Conservation (phyloP, 1,140 invertebrate species). For the Drosophila littoralis region DNA sequence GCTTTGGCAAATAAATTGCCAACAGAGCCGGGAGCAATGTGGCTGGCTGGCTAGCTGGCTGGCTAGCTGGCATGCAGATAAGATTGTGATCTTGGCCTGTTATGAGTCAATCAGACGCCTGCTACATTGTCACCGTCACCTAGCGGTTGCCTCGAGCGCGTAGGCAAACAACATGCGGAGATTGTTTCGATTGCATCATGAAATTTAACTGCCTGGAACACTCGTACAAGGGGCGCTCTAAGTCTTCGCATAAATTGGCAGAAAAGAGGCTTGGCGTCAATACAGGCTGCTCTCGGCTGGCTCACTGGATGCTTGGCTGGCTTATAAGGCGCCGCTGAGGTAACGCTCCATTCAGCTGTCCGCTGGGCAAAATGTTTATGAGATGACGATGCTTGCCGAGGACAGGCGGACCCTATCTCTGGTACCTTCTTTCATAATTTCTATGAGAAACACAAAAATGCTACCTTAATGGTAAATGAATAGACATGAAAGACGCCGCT, state of each 20-base stretch:
- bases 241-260: constrained; percentile 77
- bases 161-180: constrained; percentile 70
- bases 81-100: constrained; percentile 78
- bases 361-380: constrained; percentile 74
- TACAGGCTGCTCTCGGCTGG: constrained; percentile 4
- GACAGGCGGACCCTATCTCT: constrained; percentile 55
- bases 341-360: constrained; percentile 70
- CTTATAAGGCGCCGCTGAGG: constrained; percentile 76
- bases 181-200: constrained; percentile 79
- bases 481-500: constrained; percentile 58
- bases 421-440: constrained; percentile 68
- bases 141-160: constrained; percentile 58
- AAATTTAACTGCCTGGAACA: constrained; percentile 67
- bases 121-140: constrained; percentile 79
- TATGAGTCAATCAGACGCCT: constrained; percentile 80
- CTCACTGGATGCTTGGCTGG: constrained; percentile 21
- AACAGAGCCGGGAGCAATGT: constrained; percentile 18
- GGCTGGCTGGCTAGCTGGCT: background rate
- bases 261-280: constrained; percentile 45
- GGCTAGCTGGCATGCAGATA: constrained; percentile 63
- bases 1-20: constrained; percentile 71
- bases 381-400: constrained; percentile 65
- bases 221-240: constrained; percentile 45
- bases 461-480: constrained; percentile 46
- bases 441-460: constrained; percentile 44